Evolutionary conservation across 2,888 invertebrate species (phyloP).

Genomic region (Mycalesis mineus): DNA sequence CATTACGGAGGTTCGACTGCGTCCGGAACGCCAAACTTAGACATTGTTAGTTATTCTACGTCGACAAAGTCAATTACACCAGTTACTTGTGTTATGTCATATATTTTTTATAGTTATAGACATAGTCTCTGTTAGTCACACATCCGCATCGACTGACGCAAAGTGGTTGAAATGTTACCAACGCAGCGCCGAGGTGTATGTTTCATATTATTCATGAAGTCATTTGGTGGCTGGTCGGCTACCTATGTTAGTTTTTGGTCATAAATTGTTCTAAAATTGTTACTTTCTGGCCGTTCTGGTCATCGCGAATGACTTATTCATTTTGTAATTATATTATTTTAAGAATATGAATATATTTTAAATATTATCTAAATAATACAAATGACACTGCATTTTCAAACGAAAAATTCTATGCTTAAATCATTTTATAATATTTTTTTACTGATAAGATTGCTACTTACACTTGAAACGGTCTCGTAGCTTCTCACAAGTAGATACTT

Average conservation of each 20-base stretch:
- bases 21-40: too few species aligned
- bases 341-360: neutral
- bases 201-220: conserved; percentile 18
- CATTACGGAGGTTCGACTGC: too few species aligned
- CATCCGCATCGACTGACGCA: conserved; percentile 29
- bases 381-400: too few species aligned
- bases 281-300: neutral
- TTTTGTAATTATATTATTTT: neutral
- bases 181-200: conserved; percentile 12
- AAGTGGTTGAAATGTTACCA: conserved; percentile 22
- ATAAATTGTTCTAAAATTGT: conserved; percentile 1
- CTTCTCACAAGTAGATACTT: too few species aligned
- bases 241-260: conserved; percentile 1
- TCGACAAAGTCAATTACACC: neutral
- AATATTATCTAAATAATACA: too few species aligned
- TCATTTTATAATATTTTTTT: too few species aligned
- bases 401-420: too few species aligned
- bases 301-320: neutral
- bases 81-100: neutral
- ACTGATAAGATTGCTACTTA: too few species aligned
- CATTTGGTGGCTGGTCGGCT: conserved; percentile 8
- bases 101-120: conserved; percentile 14
- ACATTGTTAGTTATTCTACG: neutral
- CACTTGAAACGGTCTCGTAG: too few species aligned
- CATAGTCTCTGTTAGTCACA: conserved; percentile 25